Conservation (phyloP, 2,113 vertebrate genomes). For the Rhinoderma darwinii region DNA sequence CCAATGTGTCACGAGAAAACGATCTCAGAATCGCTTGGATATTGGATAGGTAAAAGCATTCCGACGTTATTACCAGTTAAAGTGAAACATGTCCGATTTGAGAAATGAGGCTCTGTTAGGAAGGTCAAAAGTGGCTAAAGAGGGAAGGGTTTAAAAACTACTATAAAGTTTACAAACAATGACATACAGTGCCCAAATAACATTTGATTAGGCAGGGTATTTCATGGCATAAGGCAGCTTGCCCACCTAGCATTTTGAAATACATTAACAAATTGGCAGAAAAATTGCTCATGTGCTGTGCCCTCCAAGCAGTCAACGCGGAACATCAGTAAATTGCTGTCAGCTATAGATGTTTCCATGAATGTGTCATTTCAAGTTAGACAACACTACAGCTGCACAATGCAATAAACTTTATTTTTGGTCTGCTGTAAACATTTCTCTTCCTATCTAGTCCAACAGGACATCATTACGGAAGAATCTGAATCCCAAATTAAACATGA, state of each 20-base stretch:
- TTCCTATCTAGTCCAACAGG: constrained; percentile 28
- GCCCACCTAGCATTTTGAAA: neutral
- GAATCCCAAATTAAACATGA: constrained; percentile 52
- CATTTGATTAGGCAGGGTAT: neutral
- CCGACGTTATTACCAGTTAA: too few relatives aligned
- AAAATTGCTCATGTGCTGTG: constrained; percentile 8
- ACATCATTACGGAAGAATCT: constrained; percentile 57
- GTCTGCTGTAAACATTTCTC: constrained; percentile 37
- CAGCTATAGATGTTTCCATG: constrained; percentile 48
- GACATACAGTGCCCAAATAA: neutral
- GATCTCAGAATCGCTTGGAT: too few relatives aligned
- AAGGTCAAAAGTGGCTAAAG: too few relatives aligned
- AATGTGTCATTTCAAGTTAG: constrained; percentile 49
- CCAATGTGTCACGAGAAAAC: too few relatives aligned
- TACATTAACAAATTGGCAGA: constrained; percentile 24
- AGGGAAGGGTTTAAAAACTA: too few relatives aligned
- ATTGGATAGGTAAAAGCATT: too few relatives aligned
- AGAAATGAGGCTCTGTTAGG: too few relatives aligned
- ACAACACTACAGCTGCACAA: constrained; percentile 57
- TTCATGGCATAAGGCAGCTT: neutral
- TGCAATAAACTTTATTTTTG: constrained; percentile 60
- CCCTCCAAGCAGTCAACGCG: constrained; percentile 33
- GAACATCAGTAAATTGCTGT: constrained; percentile 37
- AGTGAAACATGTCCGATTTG: too few relatives aligned
- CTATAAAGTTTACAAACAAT: too few relatives aligned